Conservation (phyloP, 2,113 vertebrate genomes). For the Etheostoma cragini region DNA sequence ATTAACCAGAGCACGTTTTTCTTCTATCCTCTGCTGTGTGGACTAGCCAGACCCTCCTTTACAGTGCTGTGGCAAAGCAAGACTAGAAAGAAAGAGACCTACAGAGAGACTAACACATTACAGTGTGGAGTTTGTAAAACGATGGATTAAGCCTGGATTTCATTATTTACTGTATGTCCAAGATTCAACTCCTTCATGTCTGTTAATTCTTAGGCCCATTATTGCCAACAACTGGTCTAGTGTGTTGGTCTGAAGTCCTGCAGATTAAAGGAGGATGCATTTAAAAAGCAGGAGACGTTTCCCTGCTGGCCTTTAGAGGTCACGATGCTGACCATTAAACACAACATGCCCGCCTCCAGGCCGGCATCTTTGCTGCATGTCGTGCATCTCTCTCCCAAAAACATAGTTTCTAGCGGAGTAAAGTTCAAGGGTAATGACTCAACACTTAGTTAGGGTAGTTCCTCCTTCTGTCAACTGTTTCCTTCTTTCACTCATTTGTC, state of each 20-base stretch:
- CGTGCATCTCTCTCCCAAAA: neutral
- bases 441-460: neutral
- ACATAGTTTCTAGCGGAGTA: neutral
- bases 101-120: neutral
- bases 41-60: too few species aligned
- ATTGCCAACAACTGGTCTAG: neutral
- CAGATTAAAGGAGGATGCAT: neutral
- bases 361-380: neutral
- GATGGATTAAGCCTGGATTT: neutral
- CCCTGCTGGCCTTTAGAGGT: neutral
- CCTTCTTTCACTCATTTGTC: slow-evolving; percentile 22
- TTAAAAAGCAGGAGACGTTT: neutral
- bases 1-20: too few species aligned
- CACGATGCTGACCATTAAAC: neutral
- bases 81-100: neutral
- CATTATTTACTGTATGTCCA: neutral
- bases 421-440: neutral
- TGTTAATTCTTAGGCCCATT: neutral
- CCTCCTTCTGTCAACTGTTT: slow-evolving; percentile 22
- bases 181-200: neutral
- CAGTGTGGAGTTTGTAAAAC: neutral
- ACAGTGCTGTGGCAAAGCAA: too few species aligned
- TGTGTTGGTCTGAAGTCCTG: neutral
- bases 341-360: neutral
- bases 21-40: too few species aligned